Base-by-base conservation (phyloP, 2,888 invertebrate species). In the Noctua pronuba region DNA sequence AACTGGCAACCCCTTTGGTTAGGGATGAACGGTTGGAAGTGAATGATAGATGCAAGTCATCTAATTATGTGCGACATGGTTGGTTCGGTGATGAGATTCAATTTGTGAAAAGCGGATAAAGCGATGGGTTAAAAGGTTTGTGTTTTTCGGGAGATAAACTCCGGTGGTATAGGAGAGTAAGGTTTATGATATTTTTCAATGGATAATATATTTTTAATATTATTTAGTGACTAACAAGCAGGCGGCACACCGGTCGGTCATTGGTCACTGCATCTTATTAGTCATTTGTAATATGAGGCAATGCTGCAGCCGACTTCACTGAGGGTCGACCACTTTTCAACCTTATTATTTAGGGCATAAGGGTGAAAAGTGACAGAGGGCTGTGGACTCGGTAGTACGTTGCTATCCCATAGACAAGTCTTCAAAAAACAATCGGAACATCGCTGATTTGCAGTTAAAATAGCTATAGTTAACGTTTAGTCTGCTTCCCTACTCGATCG, bases 31-130 rank as follows among this genome's bases (percentile, higher is more conserved):
- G 52, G 84, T 86, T 76, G 83, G 80, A 85, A 87, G 52, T 87
- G 80, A 87, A 89, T 82, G 77, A 77, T 84, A 81, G 68, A 71
- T 75, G 89, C 90, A 83, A 88, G 90, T 88, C 90, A 90, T 80
- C 80, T 88, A 87, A 88, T 88, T 88, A 88, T 88, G 89, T 88
- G 80, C 75, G 81, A 88, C 87, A 81, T 74, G 79, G 58, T 73
- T 58, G 64, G 64, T 72, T 55, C 44, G 70, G 73, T 84, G 84
- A 76, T 80, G 84, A 75, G 74, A 86, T 74, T 84, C 74, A 74
- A 83, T 88, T 89, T 89, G 88, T 77, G 73, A 31, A 80, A 80
- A 46, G 75, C 73, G 52, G 65, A 73, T 82, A 67, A 85, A 77
- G 28, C n/a, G 49, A 16, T 31, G 8, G 28, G 60, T 68, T 71